Percentiles rank a stretch among this genome's conserved stretches.
These are phyloP conservation scores for Lagorchestes hirsutus DNA, from an alignment of 2,797 vertebrate genomes.

Conservation along the genomic window DNA sequence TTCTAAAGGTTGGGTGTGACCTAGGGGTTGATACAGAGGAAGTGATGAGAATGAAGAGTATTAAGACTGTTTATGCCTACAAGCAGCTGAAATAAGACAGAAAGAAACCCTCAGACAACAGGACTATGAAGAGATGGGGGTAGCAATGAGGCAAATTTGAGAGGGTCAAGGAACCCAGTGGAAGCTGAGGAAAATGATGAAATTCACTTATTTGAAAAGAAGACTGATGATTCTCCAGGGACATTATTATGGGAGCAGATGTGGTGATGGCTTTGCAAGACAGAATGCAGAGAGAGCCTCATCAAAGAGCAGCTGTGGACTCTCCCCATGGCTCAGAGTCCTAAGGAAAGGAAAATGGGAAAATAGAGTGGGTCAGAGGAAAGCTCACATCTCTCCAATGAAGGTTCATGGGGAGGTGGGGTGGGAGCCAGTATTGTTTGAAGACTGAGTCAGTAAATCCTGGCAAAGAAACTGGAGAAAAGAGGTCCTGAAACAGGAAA, in stretches of 20 bases:
- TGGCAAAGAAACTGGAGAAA: not conserved
- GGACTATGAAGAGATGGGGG: conserved; percentile 4
- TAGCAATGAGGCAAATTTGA: not conserved
- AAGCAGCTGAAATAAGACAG: not conserved
- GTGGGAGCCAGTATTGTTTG: conserved; percentile 33
- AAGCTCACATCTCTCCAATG: conserved; percentile 43
- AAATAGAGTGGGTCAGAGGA: conserved; percentile 3
- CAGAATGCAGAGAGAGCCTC: not conserved
- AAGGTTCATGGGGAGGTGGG: conserved; percentile 16
- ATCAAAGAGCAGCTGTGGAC: not conserved
- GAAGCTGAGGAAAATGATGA: conserved; percentile 29
- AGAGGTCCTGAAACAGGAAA: conserved; percentile 36
- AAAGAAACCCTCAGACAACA: conserved; percentile 30
- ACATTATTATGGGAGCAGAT: not conserved
- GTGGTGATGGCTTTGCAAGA: conserved; percentile 34
- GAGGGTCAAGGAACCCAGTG: conserved; percentile 8
- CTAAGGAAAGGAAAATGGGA: conserved; percentile 24
- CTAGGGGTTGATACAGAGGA: not conserved
- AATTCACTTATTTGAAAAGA: conserved; percentile 15
- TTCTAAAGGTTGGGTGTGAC: not conserved
- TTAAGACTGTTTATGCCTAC: not conserved
- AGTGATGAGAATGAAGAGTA: not conserved
- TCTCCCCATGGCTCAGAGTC: not conserved
- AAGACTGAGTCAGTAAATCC: conserved; percentile 48
- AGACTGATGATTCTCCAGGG: conserved; percentile 11